Base-by-base conservation (phyloP, 2,888 invertebrate genomes). In the Scaptomyza cyrtandrae region DNA sequence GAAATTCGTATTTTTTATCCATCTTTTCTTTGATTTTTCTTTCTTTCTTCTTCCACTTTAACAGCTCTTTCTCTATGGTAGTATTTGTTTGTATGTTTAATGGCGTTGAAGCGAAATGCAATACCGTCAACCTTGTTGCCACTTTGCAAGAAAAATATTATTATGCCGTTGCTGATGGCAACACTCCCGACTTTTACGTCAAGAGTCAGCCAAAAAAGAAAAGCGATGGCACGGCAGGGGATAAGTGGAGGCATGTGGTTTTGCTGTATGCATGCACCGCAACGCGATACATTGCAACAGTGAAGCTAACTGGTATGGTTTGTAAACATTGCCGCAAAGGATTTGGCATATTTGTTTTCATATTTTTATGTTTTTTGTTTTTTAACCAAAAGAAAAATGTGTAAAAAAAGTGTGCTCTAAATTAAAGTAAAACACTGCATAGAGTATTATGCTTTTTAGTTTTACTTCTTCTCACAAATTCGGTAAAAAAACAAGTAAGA, bases 51-150 rank as follows among this genome's bases (percentile, higher is more conserved):
- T 29, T 29, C 7, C 29, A 29, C 5, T 29, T 16, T 45, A 3
- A 11, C n/a, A 7, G 24, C 54, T 27, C 7, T 53, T 6, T 56
- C 6, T 33, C 11, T n/a, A 7, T 6, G 2, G 11, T 13, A 39
- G 46, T 39, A 50, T 62, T 77, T 68, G 62, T 62, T 69, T 61
- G 53, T 57, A 33, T 63, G 62, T 56, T 78, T 77, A 71, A 86
- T 80, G 75, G 85, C 67, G 75, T 73, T 43, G 60, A 64, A 64
- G 75, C 71, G 59, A 65, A 65, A 70, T 63, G 43, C 39, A 62
- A 75, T 54, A 76, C 73, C 66, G 53, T 54, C 70, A 80, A 78
- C 85, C 70, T 72, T 78, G 66, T 71, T 80, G 86, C 69, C 71
- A 76, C 74, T 71, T 63, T 69, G 57, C 56, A 66, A 71, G 65